Evolutionary conservation across 2,113 vertebrate genomes (phyloP), one percentile per base, ranked within the genome.

Genomic region (Dunckerocampus dactyliophorus): DNA sequence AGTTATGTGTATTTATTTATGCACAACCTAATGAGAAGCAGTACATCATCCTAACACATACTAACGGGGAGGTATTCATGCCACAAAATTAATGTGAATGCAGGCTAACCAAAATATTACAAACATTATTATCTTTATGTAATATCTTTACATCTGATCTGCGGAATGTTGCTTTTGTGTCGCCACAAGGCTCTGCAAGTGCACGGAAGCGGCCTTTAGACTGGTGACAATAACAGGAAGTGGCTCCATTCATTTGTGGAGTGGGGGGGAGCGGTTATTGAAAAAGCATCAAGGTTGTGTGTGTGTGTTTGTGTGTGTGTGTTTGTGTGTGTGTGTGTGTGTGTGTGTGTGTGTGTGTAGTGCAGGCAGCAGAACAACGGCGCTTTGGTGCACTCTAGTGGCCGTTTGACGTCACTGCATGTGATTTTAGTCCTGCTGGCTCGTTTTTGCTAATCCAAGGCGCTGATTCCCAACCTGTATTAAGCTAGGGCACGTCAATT

Each of bases 371-470:
- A 24, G 17, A 17, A 22, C 5, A 14, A 19, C 21, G 6, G 53
- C 34, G 1, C 4, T 47, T 75, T 56, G 56, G 39, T 77, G 9
- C 82, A 83, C 77, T 46, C 89, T 88, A 75, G 73, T 82, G 89
- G 56, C 17, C 48, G 31, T 50, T 58, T 50, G n/a, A 11, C 8
- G 10, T 56, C 47, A 78, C 9, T 39, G 4, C 3, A 59, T 14
- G 3, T 65, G 11, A 43, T 52, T 57, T 59, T 71, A 43, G 39
- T 12, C 11, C 12, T 49, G 31, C 4, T 8, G 31, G 14, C 48
- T 54, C 46, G 8, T n/a, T 54, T 13, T 22, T 42, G 22, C 5
- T 19, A 13, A 7, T 17, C 9, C 1, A 22, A 24, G 9, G 13
- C 6, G 43, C 34, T 16, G 20, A 57, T 42, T 57, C 11, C n/a